Evolutionary conservation across 2,888 invertebrate genomes (phyloP).

Genomic region (Drosophila nigritarsus): DNA sequence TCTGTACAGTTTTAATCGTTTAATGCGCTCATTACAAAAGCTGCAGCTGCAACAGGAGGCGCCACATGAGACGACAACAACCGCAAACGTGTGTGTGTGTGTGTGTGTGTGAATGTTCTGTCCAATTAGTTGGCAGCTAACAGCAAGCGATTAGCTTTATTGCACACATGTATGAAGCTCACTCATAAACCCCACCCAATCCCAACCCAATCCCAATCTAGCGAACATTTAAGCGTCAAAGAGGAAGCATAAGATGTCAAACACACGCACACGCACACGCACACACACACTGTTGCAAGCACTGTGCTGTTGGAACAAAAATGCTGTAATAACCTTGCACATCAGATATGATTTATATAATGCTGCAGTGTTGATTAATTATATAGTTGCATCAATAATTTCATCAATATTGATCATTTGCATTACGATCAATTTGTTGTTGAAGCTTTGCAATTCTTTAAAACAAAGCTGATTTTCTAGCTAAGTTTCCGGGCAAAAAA

Average conservation of each 20-base stretch:
- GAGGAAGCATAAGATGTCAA: constrained; percentile 9
- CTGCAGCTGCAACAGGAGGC: constrained; percentile 25
- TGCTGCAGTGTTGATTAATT: constrained; percentile 21
- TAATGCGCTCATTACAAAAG: constrained; percentile 24
- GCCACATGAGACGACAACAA: constrained; percentile 17
- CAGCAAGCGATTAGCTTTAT: constrained; percentile 38
- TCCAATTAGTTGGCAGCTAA: constrained; percentile 39
- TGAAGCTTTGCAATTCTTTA: background rate
- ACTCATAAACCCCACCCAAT: background rate
- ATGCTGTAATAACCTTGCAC: constrained; percentile 8
- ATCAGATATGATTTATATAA: constrained; percentile 21
- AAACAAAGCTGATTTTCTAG: background rate
- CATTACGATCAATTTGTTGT: background rate
- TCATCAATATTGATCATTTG: background rate
- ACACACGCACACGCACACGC: constrained; percentile 6
- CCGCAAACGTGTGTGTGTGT: constrained; percentile 7
- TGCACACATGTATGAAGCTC: constrained; percentile 33
- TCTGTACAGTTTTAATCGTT: constrained; percentile 45
- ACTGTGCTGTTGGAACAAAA: constrained; percentile 5
- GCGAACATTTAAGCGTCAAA: constrained; percentile 11
- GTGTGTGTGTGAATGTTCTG: constrained; percentile 10
- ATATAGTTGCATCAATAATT: constrained; percentile 6
- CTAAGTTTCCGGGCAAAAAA: background rate
- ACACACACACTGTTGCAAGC: background rate
- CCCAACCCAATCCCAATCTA: constrained; percentile 9